A percentile compares a stretch with the other conserved stretches of the same genome.
phyloP scores from a whole-genome alignment of 2,888 invertebrate species.

The Malacosoma neustria region DNA sequence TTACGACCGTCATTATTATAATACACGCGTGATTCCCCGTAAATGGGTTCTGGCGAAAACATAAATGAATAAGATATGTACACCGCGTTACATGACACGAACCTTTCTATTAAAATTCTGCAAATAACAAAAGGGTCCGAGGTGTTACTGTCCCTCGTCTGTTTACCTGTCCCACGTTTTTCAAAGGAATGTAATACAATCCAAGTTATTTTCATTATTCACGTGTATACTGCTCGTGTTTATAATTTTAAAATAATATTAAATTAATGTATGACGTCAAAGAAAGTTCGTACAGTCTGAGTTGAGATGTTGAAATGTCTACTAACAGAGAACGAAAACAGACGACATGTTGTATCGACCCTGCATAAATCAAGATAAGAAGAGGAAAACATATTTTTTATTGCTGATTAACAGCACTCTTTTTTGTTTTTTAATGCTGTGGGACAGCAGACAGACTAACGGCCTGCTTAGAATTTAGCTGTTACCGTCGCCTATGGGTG shows the following conservation, averaged over 20 bases:
- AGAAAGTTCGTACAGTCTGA: too few species aligned
- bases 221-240: constrained; percentile 21
- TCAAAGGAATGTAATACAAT: constrained; percentile 66
- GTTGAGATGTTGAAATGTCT: too few species aligned
- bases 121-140: constrained; percentile 58
- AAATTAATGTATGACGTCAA: too few species aligned
- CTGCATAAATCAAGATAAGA: too few species aligned
- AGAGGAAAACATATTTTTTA: too few species aligned
- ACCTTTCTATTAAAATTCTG: constrained; percentile 68
- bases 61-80: constrained; percentile 5
- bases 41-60: constrained; percentile 23
- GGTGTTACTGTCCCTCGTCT: constrained; percentile 51
- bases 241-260: background rate
- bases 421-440: too few species aligned
- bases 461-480: too few species aligned
- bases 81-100: constrained; percentile 20
- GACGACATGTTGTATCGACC: too few species aligned
- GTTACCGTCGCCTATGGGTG: too few species aligned
- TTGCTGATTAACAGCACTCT: too few species aligned
- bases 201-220: constrained; percentile 65
- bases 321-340: too few species aligned
- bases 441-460: too few species aligned
- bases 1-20: constrained; percentile 23
- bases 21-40: constrained; percentile 17
- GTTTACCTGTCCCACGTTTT: constrained; percentile 52